phyloP scores from a whole-genome alignment of 2,888 invertebrate genomes.

The Stratiomys singularior region DNA sequence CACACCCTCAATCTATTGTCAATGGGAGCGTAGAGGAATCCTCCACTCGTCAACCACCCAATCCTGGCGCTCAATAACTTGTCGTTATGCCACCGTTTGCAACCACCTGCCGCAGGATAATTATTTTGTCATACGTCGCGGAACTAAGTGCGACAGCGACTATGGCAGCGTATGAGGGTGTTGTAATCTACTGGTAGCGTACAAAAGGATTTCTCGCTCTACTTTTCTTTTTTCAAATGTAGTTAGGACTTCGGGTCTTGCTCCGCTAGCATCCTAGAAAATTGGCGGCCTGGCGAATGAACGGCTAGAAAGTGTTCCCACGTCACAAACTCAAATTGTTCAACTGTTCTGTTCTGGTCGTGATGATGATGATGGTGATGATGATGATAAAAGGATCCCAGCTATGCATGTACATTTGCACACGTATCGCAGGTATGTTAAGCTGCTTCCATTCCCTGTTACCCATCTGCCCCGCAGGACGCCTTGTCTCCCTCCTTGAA shows the following conservation, averaged over 20 bases:
- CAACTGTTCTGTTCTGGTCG: not conserved
- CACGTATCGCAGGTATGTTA: not conserved
- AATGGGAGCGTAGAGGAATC: not conserved
- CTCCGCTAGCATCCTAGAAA: not conserved
- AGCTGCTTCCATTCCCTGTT: not conserved
- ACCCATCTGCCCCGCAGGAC: not conserved
- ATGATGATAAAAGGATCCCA: not conserved
- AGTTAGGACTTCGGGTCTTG: not conserved
- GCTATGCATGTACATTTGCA: not conserved
- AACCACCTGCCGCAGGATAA: slow-evolving; percentile 39
- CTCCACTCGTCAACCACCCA: not conserved
- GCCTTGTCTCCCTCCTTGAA: not conserved
- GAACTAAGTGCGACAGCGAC: not conserved
- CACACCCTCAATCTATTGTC: slow-evolving; percentile 13
- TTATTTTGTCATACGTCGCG: slow-evolving; percentile 19
- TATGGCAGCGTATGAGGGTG: not conserved
- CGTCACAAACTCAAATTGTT: slow-evolving; percentile 1
- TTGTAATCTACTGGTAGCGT: not conserved
- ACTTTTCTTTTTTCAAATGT: not conserved
- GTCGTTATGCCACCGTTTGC: not conserved
- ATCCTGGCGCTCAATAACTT: not conserved
- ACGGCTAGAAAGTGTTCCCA: not conserved
- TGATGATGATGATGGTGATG: not conserved
- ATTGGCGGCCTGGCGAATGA: not conserved
- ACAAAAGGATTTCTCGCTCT: not conserved